Conservation (phyloP, 2,888 invertebrate genomes). For the Phrixothrix hirtus region DNA sequence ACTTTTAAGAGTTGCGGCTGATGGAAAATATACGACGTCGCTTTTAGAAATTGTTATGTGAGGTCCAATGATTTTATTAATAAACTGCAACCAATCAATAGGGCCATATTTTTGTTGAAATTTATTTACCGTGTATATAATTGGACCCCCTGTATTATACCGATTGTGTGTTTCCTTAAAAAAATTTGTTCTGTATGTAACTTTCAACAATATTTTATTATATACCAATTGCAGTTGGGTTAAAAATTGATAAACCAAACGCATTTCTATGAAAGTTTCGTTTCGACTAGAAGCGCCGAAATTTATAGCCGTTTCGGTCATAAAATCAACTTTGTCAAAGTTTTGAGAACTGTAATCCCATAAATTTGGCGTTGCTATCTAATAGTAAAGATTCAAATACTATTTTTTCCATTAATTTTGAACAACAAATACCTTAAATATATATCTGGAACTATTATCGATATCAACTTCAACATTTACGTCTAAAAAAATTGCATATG, state of each 20-base stretch:
- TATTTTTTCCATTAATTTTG: background rate
- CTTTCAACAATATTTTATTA: background rate
- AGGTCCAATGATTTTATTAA: slow-evolving; percentile 14
- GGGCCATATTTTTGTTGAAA: slow-evolving; percentile 7
- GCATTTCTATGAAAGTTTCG: slow-evolving; percentile 7
- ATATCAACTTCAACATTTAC: slow-evolving; percentile 6
- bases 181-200: background rate
- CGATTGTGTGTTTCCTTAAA: slow-evolving; percentile 15
- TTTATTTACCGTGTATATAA: slow-evolving; percentile 9
- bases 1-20: slow-evolving; percentile 13
- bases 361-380: slow-evolving; percentile 15
- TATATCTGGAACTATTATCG: background rate
- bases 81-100: slow-evolving; percentile 21
- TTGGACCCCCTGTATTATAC: background rate
- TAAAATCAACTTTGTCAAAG: slow-evolving; percentile 18
- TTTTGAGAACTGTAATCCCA: slow-evolving; percentile 11
- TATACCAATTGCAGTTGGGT: slow-evolving; percentile 13
- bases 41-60: slow-evolving; percentile 10
- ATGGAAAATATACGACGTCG: slow-evolving; percentile 18
- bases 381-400: background rate
- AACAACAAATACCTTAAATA: slow-evolving; percentile 10
- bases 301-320: slow-evolving; percentile 13
- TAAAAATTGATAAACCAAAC: slow-evolving; percentile 6
- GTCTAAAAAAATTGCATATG: slow-evolving; percentile 48
- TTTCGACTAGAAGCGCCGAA: slow-evolving; percentile 10